Percentiles rank a stretch among this genome's conserved stretches.
Evolutionary conservation across 2,888 invertebrate species (phyloP).

Genomic region (Epirrhoe alternata): DNA sequence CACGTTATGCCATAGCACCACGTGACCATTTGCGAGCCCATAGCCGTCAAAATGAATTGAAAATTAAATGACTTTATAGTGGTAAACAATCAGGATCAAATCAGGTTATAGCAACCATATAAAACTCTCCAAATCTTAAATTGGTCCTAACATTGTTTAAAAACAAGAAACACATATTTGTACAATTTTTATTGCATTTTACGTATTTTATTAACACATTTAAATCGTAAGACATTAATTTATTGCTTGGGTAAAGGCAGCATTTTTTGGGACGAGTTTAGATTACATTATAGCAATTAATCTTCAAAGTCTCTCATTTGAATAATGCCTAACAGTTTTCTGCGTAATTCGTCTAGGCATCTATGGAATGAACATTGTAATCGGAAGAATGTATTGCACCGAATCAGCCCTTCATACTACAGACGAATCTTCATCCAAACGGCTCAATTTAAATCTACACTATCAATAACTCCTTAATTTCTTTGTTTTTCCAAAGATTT

Average conservation of each 20-base stretch:
- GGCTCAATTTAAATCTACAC: not conserved
- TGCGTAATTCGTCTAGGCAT: not conserved
- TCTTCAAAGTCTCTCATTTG: not conserved
- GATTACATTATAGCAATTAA: not conserved
- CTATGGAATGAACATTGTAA: not conserved
- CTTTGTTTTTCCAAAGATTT: not conserved
- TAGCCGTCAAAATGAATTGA: not conserved
- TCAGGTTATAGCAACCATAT: not conserved
- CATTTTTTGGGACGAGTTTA: not conserved
- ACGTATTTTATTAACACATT: constrained; percentile 10
- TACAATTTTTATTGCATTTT: constrained; percentile 8
- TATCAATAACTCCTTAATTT: not conserved
- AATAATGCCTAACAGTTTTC: no score
- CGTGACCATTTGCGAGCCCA: no score
- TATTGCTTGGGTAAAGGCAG: not conserved
- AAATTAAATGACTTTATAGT: not conserved
- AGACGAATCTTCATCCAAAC: not conserved
- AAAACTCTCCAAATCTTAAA: constrained; percentile 22
- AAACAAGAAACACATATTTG: constrained; percentile 8
- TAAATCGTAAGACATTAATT: not conserved
- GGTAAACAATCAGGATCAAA: not conserved
- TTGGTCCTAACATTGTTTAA: constrained; percentile 17
- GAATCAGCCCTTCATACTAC: not conserved
- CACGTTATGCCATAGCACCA: no score
- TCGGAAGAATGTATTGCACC: not conserved